phyloP scores from a whole-genome alignment of 2,797 vertebrate genomes.

The Gymnoscopelus braueri region DNA sequence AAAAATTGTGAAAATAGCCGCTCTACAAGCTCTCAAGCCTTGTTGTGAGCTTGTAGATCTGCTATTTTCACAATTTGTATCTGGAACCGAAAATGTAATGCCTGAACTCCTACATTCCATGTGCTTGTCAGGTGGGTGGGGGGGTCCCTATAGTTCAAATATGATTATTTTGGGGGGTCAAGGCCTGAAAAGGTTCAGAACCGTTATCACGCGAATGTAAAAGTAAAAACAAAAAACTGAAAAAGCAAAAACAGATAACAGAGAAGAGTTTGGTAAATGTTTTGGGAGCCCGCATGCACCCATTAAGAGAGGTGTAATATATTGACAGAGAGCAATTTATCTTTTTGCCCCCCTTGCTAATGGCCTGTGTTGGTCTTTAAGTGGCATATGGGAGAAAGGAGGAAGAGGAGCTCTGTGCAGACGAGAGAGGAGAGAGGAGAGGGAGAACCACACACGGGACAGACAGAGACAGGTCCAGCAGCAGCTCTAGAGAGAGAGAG shows the following conservation, averaged over 20 bases:
- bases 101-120: too few relatives aligned
- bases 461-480: conserved; percentile 59
- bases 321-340: conserved; percentile 86
- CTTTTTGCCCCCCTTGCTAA: conserved; percentile 82
- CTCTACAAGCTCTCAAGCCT: too few relatives aligned
- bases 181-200: too few relatives aligned
- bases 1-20: too few relatives aligned
- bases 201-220: too few relatives aligned
- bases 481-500: conserved; percentile 8
- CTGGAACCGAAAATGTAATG: too few relatives aligned
- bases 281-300: conserved; percentile 72
- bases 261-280: conserved; percentile 76
- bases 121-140: too few relatives aligned
- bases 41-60: too few relatives aligned
- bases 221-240: not conserved
- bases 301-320: conserved; percentile 86
- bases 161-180: too few relatives aligned
- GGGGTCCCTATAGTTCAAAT: too few relatives aligned
- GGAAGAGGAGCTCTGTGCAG: conserved; percentile 13
- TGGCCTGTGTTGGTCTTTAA: conserved; percentile 75
- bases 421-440: conserved; percentile 14
- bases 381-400: conserved; percentile 39
- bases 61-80: too few relatives aligned
- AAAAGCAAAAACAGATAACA: not conserved
- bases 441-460: conserved; percentile 35